Conservation (phyloP, 2,888 invertebrate species). For the Lasioglossum calceatum region DNA sequence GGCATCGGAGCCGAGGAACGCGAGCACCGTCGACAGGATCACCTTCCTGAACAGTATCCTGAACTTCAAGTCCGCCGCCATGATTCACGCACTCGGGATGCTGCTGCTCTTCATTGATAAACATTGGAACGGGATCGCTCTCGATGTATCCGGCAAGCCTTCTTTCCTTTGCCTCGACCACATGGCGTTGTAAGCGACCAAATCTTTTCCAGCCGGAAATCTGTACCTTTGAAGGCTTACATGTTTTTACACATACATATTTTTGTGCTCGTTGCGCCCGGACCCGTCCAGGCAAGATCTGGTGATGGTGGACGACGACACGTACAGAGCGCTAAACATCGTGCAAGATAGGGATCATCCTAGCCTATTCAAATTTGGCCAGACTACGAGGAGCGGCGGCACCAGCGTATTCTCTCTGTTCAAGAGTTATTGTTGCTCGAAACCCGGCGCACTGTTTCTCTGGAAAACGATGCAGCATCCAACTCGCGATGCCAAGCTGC, state of each 20-base stretch:
- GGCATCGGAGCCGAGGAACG: conserved; percentile 85
- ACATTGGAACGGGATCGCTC: conserved; percentile 86
- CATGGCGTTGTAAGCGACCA: conserved; percentile 57
- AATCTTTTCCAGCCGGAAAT: not conserved
- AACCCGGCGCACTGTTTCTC: conserved; percentile 88
- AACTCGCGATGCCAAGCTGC: conserved; percentile 86
- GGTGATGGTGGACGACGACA: conserved; percentile 90
- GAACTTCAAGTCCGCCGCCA: conserved; percentile 87
- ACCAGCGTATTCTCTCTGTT: conserved; percentile 90
- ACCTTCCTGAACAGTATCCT: conserved; percentile 87
- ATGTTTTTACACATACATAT: not conserved
- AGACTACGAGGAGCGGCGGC: conserved; percentile 88
- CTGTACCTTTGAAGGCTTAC: not conserved
- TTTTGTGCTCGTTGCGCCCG: not conserved
- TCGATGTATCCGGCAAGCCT: conserved; percentile 84
- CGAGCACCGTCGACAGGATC: conserved; percentile 86
- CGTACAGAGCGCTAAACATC: conserved; percentile 91
- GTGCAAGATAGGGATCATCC: conserved; percentile 91
- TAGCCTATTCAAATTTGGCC: conserved; percentile 89
- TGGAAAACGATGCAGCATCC: conserved; percentile 90
- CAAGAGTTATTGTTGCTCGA: conserved; percentile 89
- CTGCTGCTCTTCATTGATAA: conserved; percentile 90
- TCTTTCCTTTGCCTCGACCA: conserved; percentile 49
- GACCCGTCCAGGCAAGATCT: conserved; percentile 86
- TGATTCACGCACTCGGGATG: conserved; percentile 90